A percentile compares a stretch with the other conserved stretches of the same genome.
Evolutionary conservation across 53 echinoderm and acorn worm genomes (phyloP).

Genomic region (Luidia sarsii): DNA sequence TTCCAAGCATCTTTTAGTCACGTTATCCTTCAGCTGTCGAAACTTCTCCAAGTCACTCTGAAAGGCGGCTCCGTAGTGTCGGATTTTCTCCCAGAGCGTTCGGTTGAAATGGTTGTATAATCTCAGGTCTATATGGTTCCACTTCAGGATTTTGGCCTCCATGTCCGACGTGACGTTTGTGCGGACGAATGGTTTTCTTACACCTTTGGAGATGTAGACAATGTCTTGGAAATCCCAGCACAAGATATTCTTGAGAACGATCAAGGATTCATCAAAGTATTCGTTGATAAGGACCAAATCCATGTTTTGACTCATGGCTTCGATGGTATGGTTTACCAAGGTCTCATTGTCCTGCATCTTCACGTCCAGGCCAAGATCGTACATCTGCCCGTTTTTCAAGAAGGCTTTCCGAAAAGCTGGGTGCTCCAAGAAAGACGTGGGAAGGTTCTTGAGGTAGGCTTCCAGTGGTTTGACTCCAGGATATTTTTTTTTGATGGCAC

Average conservation of each 20-base stretch:
- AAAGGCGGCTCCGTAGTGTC: conserved; percentile 52
- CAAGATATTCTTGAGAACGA: conserved; percentile 55
- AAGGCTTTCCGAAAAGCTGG: background rate
- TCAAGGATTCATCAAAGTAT: conserved; percentile 68
- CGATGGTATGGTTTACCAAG: conserved; percentile 19
- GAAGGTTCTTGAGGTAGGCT: conserved; percentile 33
- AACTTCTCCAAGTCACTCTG: conserved; percentile 52
- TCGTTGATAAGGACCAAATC: conserved; percentile 68
- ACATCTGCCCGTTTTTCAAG: too few relatives aligned
- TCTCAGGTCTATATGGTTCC: conserved; percentile 58
- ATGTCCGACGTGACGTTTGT: background rate
- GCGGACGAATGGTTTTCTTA: conserved; percentile 37
- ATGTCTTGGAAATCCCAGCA: conserved; percentile 63
- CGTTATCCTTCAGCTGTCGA: background rate
- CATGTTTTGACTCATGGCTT: conserved; percentile 37
- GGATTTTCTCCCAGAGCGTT: conserved; percentile 62
- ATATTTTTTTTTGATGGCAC: too few relatives aligned
- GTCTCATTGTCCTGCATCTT: background rate
- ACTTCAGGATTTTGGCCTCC: conserved; percentile 22
- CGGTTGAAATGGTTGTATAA: conserved; percentile 67
- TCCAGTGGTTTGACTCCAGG: too few relatives aligned
- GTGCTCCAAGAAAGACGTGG: conserved; percentile 32
- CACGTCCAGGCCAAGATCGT: conserved; percentile 69
- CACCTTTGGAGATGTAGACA: conserved; percentile 56
- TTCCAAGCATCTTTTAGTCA: background rate